phyloP scores from a whole-genome alignment of 1,140 invertebrate species.

The Drosophila littoralis region DNA sequence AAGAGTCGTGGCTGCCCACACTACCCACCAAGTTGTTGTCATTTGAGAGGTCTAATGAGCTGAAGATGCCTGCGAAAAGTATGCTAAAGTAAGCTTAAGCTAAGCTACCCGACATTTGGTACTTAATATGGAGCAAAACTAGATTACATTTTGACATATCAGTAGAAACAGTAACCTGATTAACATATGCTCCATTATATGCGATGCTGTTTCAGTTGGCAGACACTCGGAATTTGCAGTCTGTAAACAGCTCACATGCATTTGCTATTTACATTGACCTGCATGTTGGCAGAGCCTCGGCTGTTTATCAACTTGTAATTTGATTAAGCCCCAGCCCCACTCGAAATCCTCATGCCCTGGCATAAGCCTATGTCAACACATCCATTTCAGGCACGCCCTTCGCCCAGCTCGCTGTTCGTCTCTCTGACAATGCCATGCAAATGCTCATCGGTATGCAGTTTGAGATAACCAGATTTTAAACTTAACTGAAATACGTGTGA shows the following conservation, averaged over 20 bases:
- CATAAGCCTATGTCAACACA: conserved; percentile 45
- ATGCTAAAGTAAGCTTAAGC: background rate
- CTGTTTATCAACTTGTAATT: conserved; percentile 64
- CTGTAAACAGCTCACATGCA: conserved; percentile 62
- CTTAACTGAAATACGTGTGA: conserved; percentile 42
- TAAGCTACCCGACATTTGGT: background rate
- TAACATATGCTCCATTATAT: conserved; percentile 41
- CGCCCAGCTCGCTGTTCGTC: background rate
- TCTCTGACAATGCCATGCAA: conserved; percentile 32
- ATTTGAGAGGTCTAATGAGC: conserved; percentile 12
- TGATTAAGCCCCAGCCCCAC: conserved; percentile 53
- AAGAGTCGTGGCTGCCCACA: background rate
- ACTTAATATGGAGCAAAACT: background rate
- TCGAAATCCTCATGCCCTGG: conserved; percentile 14
- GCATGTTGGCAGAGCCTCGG: conserved; percentile 48
- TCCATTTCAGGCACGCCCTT: background rate
- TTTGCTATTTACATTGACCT: conserved; percentile 73
- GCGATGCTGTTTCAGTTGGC: conserved; percentile 8
- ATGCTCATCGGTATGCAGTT: conserved; percentile 59
- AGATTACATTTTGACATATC: conserved; percentile 10
- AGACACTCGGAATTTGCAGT: conserved; percentile 22
- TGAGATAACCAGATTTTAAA: conserved; percentile 33
- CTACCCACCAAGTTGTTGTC: background rate
- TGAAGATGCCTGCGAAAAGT: conserved; percentile 7
- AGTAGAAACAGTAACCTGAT: conserved; percentile 10